Evolutionary conservation across 2,888 invertebrate genomes (phyloP), one percentile per base, ranked within the genome.

Genomic region (Cosmopolites sordidus): DNA sequence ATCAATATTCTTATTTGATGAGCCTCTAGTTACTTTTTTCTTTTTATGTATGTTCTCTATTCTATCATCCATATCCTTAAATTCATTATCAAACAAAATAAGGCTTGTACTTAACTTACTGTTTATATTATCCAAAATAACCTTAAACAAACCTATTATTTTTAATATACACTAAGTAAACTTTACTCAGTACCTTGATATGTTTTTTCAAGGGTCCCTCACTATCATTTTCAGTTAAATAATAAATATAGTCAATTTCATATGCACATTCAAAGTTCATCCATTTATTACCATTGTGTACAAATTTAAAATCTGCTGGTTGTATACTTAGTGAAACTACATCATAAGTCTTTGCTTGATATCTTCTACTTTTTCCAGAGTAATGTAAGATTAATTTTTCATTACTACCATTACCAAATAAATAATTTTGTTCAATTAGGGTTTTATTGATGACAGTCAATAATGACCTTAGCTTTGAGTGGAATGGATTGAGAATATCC

Each of bases 241-340:
- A 84, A 69, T 88, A 86, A 11, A 85, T 73, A 63, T 86, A 83
- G 73, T 92, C 86, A 68, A 92, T 77, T 62, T 87, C 84, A 66
- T 88, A 83, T 63, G 81, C 81, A 60, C 89, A 84, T 66, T 90
- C 86, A 16, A 93, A 71, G 59, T 84, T 79, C 61, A 84, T 81
- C 91, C 92, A 93, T 58, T 82, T 84, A 16, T 83, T 83, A 1
- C 79, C 70, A 67, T 84, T 84, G 0, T 83, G 76, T 61, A 84
- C 76, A 68, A 87, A 86, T 69, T 89, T 92, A 80, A 87, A 85
- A 16, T 92, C 91, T 17, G 83, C 86, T 8, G 84, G 83, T 60
- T 81, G 84, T 30, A 81, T 80, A 44, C 78, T 70, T 30, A 76
- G 73, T 54, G 69, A 74, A 5, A 74, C 74, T 5, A 82, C 75